Conservation (phyloP, 35 echinoderm and acorn worm genomes). For the Holothuria glaberrima region DNA sequence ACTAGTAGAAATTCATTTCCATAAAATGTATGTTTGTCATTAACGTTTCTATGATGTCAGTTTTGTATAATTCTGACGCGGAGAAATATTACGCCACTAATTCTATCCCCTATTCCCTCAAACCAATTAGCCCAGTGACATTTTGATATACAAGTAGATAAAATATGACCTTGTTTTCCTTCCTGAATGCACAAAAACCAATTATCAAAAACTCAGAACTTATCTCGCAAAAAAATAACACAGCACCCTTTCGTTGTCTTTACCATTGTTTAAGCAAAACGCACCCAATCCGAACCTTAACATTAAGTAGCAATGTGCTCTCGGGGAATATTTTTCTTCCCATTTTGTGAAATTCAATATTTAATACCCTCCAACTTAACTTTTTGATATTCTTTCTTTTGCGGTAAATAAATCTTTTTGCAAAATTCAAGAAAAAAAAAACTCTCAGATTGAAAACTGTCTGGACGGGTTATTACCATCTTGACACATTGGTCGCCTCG, state of each 20-base stretch:
- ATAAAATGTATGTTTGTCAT: constrained; percentile 18
- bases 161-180: constrained; percentile 13
- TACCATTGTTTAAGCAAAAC: constrained; percentile 30
- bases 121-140: constrained; percentile 43
- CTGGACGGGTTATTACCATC: constrained; percentile 45
- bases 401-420: constrained; percentile 49
- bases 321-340: constrained; percentile 37
- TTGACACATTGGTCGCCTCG: constrained; percentile 40
- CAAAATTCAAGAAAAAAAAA: constrained; percentile 9
- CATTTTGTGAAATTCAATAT: constrained; percentile 55
- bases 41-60: not conserved
- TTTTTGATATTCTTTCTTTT: constrained; percentile 31
- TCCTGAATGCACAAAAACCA: constrained; percentile 37
- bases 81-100: not conserved
- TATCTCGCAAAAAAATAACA: not conserved
- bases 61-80: not conserved
- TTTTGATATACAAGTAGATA: constrained; percentile 42
- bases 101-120: not conserved
- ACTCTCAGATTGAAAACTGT: constrained; percentile 38
- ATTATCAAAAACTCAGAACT: constrained; percentile 4
- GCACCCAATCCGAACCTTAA: constrained; percentile 41
- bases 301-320: constrained; percentile 39
- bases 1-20: not conserved
- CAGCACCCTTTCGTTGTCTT: constrained; percentile 10
- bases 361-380: constrained; percentile 45